These are phyloP conservation scores for Petrocephalus microphthalmus DNA, from an alignment of 2,113 vertebrate species.

Conservation along the genomic window DNA sequence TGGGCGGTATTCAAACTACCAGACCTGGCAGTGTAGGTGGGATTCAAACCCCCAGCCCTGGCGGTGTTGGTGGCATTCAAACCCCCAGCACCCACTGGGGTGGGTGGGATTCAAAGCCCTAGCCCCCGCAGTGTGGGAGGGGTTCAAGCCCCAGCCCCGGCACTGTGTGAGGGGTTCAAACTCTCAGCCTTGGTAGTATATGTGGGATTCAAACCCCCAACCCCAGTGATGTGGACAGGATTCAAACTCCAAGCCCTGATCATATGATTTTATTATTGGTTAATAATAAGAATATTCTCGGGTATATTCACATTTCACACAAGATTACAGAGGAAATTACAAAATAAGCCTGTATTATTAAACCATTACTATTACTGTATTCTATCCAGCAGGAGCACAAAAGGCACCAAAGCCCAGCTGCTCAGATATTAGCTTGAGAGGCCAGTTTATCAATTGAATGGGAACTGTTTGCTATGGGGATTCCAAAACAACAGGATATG, in stretches of 20 bases:
- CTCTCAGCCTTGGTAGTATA: no score
- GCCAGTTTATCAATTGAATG: neutral
- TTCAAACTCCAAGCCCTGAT: neutral
- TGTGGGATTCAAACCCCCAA: neutral
- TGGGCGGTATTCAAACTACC: neutral
- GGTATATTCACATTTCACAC: neutral
- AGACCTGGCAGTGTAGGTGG: neutral
- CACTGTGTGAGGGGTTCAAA: no score
- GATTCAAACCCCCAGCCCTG: no score
- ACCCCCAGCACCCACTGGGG: accelerated
- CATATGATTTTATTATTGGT: neutral
- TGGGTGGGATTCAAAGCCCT: neutral
- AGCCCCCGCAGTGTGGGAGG: accelerated
- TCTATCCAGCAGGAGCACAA: neutral
- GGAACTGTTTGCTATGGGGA: slow-evolving; percentile 9
- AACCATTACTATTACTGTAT: neutral
- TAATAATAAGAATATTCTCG: neutral
- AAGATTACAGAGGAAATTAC: neutral
- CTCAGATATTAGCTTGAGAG: neutral
- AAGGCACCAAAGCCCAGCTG: neutral
- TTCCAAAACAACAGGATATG: slow-evolving; percentile 14
- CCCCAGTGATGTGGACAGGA: no score
- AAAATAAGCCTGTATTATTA: neutral
- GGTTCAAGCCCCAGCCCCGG: neutral
- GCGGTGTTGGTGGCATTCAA: neutral